phyloP scores from a whole-genome alignment of 2,113 vertebrate species.

The Sylvia atricapilla region DNA sequence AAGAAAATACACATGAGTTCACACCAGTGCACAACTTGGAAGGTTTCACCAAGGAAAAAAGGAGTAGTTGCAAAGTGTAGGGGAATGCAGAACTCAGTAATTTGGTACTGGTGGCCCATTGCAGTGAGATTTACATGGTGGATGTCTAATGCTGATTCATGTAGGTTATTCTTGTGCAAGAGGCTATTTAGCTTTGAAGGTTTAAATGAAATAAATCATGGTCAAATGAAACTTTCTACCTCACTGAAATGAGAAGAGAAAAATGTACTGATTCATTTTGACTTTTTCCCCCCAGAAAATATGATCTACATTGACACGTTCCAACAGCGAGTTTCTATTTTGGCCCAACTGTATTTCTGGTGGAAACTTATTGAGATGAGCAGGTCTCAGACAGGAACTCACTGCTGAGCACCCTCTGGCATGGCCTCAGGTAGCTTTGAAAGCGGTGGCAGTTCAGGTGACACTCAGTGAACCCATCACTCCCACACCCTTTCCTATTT shows the following conservation, averaged over 20 bases:
- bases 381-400: background rate
- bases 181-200: background rate
- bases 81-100: background rate
- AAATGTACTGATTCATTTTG: background rate
- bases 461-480: background rate
- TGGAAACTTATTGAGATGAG: background rate
- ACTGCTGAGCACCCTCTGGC: background rate
- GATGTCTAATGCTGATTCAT: background rate
- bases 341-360: background rate
- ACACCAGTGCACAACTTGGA: background rate
- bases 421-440: background rate
- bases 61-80: background rate
- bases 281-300: background rate
- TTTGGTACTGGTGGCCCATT: background rate
- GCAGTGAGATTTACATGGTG: background rate
- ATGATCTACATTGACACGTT: background rate
- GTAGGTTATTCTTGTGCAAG: background rate
- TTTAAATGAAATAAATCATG: background rate
- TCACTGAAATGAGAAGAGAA: background rate
- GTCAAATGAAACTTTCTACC: background rate
- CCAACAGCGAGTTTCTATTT: background rate
- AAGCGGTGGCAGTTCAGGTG: background rate
- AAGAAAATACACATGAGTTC: background rate
- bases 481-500: background rate
- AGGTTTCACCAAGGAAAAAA: background rate